Evolutionary conservation across 2,888 invertebrate genomes (phyloP), one percentile per base, ranked within the genome.

Genomic region (Caenorhabditis japonica): DNA sequence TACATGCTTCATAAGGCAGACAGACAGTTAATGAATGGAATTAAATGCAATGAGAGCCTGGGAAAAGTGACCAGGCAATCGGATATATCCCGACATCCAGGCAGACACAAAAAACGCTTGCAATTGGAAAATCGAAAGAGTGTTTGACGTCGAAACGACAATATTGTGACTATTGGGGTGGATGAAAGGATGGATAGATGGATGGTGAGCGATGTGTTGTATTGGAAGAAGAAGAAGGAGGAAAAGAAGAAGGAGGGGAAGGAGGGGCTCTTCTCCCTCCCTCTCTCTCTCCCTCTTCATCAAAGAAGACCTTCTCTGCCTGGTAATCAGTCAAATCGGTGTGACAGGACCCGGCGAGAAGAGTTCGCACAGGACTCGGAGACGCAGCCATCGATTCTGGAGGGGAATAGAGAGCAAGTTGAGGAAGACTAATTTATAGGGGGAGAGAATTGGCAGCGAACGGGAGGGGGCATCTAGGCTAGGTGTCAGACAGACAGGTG

Each of bases 121-220:
- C n/a, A n/a, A n/a, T n/a, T n/a, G n/a, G n/a, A n/a, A n/a, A n/a
- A n/a, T n/a, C n/a, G n/a, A n/a, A n/a, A n/a, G n/a, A n/a, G n/a
- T n/a, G n/a, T n/a, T n/a, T n/a, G n/a, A n/a, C 21, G 12, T 34
- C 25, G 30, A 58, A 64, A 61, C 61, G 61, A 70, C 70, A 70
- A 70, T 70, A 70, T 70, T 70, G 70, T 70, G 70, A 70, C 70
- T 70, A 61, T 70, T 70, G 61, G 43, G n/a, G n/a, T 44, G 41
- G 47, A 44, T 25, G 34, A 47, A 34, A 19, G 47, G 47, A 52
- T 13, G 44, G 17, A 13, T 8, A 59, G 46, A 39, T 13, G 47
- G n/a, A 30, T n/a, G 36, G 17, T 27, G 36, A 21, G 41, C 36
- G 49, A 47, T n/a, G n/a, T n/a, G n/a, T n/a, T n/a, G n/a, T n/a